Base-by-base conservation (phyloP, 2,797 vertebrate species). In the Poliocrania exsul region DNA sequence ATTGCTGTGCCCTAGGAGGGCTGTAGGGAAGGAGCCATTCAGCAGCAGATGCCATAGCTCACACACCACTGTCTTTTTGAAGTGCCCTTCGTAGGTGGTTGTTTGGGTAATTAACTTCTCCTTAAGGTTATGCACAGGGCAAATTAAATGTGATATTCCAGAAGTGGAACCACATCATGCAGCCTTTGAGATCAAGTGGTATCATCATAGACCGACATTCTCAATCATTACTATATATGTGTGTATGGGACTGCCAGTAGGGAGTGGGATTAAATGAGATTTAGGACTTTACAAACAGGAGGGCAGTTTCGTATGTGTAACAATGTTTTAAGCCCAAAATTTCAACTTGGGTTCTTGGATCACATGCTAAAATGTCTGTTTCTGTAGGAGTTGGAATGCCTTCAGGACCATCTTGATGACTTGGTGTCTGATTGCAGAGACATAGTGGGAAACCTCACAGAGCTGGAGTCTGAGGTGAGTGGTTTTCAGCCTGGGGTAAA, bases 381-480 rank as follows among this genome's bases (percentile, higher is more conserved):
- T 71, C 64, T 94, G 21, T 94, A 99, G 99, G 99, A 99, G 94
- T 97, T 99, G 92, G 99, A 99, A 95, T 99, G 99, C 96, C 98
- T 99, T 86, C 99, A 99, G 98, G 99, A 99, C 80, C 99, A 99
- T 93, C 97, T 99, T 40, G 99, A 99, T 88, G 99, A 99, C 90
- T 97, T 99, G 96, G 97, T 98, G 51, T 69, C 97, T 6, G 98
- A 98, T 14, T 99, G 99, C 97, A 98, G 99, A 87, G 99, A 99
- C 13, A 97, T 99, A 46, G 99, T 99, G 69, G 99, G 98, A 60
- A 99, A 99, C 96, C 98, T 99, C 73, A 99, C 99, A 0, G 99
- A 99, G 97, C 96, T 99, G 91, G 99, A 99, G 94, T 99, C 99
- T 0, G 99, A 99, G 98, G 99, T 99, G 96, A 96, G 97, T n/a